Evolutionary conservation across 2,888 invertebrate genomes (phyloP).

Genomic region (Aphrophora alni): DNA sequence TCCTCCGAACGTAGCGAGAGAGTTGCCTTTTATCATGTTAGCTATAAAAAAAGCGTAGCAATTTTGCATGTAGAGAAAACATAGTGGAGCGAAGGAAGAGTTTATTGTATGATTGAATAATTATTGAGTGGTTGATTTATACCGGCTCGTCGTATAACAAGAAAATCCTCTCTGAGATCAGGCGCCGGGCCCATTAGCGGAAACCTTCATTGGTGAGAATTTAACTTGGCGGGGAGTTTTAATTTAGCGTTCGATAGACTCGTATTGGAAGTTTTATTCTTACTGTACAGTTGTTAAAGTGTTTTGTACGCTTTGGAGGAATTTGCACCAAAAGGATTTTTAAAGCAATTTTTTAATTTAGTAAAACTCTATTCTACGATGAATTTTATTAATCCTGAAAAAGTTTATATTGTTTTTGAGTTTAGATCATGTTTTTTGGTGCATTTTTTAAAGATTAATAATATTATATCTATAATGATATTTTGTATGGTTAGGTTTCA

Average conservation of each 20-base stretch:
- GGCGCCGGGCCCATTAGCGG: neutral
- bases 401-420: no score
- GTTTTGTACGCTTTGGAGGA: no score
- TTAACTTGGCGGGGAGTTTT: neutral
- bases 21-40: neutral
- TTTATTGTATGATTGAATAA: constrained; percentile 4
- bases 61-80: neutral
- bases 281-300: no score
- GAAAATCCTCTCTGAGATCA: neutral
- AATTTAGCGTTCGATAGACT: neutral
- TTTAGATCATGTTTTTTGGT: no score
- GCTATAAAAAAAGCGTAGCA: neutral
- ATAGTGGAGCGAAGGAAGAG: neutral
- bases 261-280: no score
- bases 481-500: no score
- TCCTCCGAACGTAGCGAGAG: neutral
- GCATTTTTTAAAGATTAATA: no score
- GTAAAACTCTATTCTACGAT: no score
- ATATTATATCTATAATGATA: no score
- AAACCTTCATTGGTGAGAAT: neutral
- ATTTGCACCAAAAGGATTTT: no score
- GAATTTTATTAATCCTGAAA: no score
- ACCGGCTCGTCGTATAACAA: neutral
- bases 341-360: no score
- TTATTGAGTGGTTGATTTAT: neutral